Evolutionary conservation across 1,140 invertebrate genomes (phyloP).

Genomic region (Branchinecta lynchi): DNA sequence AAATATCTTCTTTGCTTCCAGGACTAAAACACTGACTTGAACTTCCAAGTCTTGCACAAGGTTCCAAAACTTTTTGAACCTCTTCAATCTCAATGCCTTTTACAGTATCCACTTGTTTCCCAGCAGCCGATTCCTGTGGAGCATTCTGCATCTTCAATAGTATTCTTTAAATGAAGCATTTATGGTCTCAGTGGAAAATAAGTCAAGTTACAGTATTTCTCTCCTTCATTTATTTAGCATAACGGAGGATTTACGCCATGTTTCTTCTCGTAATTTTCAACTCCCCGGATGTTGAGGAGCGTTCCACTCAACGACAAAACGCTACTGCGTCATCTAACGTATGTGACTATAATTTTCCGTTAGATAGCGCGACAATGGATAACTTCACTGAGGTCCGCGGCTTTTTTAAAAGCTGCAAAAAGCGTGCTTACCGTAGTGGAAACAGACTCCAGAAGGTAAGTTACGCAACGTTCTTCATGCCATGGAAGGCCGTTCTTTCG

Average conservation of each 20-base stretch:
- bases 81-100: neutral
- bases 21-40: neutral
- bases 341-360: no score
- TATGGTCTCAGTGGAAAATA: neutral
- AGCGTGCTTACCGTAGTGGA: no score
- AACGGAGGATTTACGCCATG: neutral
- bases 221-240: neutral
- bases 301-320: no score
- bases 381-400: no score
- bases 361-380: no score
- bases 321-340: no score
- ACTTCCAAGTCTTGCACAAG: neutral
- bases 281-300: neutral
- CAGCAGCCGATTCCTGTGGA: neutral
- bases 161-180: slow-evolving; percentile 1
- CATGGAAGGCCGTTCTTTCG: no score
- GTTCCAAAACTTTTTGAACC: neutral
- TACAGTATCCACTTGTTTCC: neutral
- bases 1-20: neutral
- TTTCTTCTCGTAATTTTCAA: slow-evolving; percentile 1
- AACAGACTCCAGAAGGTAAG: no score
- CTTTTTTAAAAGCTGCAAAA: no score
- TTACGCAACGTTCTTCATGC: no score
- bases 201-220: neutral
- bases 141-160: slow-evolving; percentile 8